Conservation (phyloP, 2,888 invertebrate genomes). For the Neoascia interrupta region DNA sequence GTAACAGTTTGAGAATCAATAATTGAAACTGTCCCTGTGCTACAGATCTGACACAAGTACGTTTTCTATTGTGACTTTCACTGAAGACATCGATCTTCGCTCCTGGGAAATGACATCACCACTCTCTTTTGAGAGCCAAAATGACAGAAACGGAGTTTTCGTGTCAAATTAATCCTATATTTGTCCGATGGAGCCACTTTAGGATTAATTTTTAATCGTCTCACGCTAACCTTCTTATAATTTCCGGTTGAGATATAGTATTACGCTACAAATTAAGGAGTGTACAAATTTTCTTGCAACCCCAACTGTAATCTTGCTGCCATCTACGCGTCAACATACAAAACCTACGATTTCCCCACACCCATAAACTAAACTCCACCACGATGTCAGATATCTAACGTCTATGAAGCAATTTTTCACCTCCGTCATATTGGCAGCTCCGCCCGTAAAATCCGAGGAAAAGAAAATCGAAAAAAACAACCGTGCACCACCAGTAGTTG, state of each 20-base stretch:
- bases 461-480: conserved; percentile 59
- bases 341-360: neutral
- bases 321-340: neutral
- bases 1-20: too few relatives aligned
- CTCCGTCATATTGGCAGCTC: conserved; percentile 36
- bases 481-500: conserved; percentile 49
- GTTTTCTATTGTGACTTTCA: too few relatives aligned
- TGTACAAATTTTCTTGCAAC: neutral
- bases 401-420: conserved; percentile 10
- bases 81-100: too few relatives aligned
- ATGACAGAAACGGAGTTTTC: too few relatives aligned
- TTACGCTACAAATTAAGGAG: too few relatives aligned
- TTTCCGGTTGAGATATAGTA: neutral
- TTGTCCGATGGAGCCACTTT: too few relatives aligned
- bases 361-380: neutral
- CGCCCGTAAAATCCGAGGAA: conserved; percentile 28
- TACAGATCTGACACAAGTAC: too few relatives aligned
- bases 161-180: too few relatives aligned
- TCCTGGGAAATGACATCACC: too few relatives aligned
- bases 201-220: too few relatives aligned
- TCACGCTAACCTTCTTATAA: neutral
- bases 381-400: conserved; percentile 5
- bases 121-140: too few relatives aligned
- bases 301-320: neutral
- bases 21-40: too few relatives aligned